Evolutionary conservation across 2,797 vertebrate species (phyloP), one percentile per base, ranked within the genome.

Genomic region (Miichthys miiuy): DNA sequence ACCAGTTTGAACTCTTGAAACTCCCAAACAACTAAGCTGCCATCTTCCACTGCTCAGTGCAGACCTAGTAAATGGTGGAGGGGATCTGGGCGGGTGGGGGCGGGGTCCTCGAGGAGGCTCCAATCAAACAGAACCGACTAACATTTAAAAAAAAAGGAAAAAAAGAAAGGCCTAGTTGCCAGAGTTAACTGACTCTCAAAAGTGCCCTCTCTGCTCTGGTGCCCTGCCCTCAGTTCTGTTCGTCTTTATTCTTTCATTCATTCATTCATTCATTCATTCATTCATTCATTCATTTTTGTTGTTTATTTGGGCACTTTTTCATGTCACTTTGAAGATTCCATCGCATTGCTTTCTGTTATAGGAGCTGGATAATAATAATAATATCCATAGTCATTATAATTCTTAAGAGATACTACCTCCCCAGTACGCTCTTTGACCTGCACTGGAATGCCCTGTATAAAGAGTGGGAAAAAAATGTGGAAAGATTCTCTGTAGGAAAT

Each of bases 181-280:
- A 74, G 76, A 84, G 91, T 91, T 80, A 90, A 87, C 87, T 89
- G 84, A 90, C 85, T 92, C 77, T 83, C 81, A 90, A 86, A 95
- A 95, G 94, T 95, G 94, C 92, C 93, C 93, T 94, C 92, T 95
- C 89, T 92, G 88, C 88, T 91, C 88, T 83, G 83, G 89, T 89
- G 78, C 67, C 81, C 84, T 79, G 79, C 80, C 84, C 68, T 84
- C 79, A 52, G 75, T 73, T 89, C 64, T 88, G 58, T 82, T 90
- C 51, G 69, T 34, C 55, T 84, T 80, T 82, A 75, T 88, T 83
- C 81, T 93, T 84, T 92, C 56, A 62, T 82, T 88, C 60, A 83
- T 79, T 88, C 57, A 73, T 87, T 76, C 85, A 47, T 72, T 87
- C 75, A 82, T 83, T 69, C 86, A 77, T 90, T 92, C 27, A 66